phyloP scores from a whole-genome alignment of 53 echinoderm and acorn worm species.

The Luidia sarsii region DNA sequence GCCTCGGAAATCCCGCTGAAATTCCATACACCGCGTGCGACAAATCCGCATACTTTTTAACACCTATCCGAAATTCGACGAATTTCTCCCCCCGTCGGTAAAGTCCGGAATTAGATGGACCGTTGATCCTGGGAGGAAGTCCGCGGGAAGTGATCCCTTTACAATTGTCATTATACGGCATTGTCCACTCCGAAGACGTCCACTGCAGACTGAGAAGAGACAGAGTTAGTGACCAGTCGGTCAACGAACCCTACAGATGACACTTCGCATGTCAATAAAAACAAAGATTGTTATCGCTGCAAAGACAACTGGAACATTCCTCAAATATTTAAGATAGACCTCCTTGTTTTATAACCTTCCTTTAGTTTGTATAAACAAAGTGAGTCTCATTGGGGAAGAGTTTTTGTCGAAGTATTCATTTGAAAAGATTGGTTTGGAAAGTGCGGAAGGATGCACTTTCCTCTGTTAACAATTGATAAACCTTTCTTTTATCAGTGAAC shows the following conservation, averaged over 20 bases:
- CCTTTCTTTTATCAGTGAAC: too few relatives aligned
- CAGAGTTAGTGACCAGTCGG: conserved; percentile 21
- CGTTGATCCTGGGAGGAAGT: background rate
- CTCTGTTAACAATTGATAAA: too few relatives aligned
- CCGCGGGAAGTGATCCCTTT: conserved; percentile 8
- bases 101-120: conserved; percentile 5
- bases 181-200: background rate
- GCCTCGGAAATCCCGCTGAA: conserved; percentile 17
- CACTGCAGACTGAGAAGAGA: background rate
- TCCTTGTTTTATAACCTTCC: too few relatives aligned
- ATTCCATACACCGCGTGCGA: conserved; percentile 52
- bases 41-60: conserved; percentile 1
- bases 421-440: too few relatives aligned
- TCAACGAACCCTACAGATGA: conserved; percentile 13
- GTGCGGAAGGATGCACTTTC: too few relatives aligned
- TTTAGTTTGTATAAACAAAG: too few relatives aligned
- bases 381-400: too few relatives aligned
- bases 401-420: too few relatives aligned
- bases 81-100: background rate
- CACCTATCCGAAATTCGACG: background rate
- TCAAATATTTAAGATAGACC: too few relatives aligned
- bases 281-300: too few relatives aligned
- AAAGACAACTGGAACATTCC: too few relatives aligned
- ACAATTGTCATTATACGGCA: conserved; percentile 3
- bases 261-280: too few relatives aligned